Conservation (phyloP, 2,113 vertebrate genomes). For the Columbina picui region DNA sequence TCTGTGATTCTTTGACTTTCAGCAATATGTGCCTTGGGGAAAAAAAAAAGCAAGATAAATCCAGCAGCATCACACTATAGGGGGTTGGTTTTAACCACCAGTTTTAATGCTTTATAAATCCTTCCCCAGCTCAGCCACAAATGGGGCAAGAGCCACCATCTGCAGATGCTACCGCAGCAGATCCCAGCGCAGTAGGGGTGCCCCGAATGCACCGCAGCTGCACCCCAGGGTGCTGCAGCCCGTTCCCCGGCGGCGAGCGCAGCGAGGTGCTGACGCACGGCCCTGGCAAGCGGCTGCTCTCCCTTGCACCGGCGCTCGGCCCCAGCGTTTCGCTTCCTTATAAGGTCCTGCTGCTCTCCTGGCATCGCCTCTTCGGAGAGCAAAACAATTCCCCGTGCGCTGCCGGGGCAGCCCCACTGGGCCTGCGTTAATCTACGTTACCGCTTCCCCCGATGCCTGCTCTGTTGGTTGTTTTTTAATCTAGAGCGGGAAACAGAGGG, state of each 20-base stretch:
- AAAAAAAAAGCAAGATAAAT: too few species aligned
- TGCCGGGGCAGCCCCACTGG: not conserved
- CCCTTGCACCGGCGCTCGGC: conserved; percentile 8
- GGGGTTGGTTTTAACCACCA: too few species aligned
- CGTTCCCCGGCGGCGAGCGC: fast-evolving
- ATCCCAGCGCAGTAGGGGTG: too few species aligned
- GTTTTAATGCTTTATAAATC: too few species aligned
- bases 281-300: conserved; percentile 34
- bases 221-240: not conserved
- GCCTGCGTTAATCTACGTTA: fast-evolving
- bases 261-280: not conserved
- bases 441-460: fast-evolving
- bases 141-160: too few species aligned
- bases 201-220: fast-evolving
- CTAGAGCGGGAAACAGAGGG: fast-evolving
- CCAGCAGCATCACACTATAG: too few species aligned
- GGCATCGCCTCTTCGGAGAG: not conserved
- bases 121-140: too few species aligned
- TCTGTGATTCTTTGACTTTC: too few species aligned
- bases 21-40: too few species aligned
- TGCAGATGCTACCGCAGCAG: too few species aligned
- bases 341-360: conserved; percentile 68
- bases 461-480: not conserved
- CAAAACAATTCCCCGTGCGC: not conserved
- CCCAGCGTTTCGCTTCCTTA: conserved; percentile 69